Percentiles rank a stretch among this genome's conserved stretches.
phyloP scores from a whole-genome alignment of 2,113 vertebrate species.

The Canis aureus region DNA sequence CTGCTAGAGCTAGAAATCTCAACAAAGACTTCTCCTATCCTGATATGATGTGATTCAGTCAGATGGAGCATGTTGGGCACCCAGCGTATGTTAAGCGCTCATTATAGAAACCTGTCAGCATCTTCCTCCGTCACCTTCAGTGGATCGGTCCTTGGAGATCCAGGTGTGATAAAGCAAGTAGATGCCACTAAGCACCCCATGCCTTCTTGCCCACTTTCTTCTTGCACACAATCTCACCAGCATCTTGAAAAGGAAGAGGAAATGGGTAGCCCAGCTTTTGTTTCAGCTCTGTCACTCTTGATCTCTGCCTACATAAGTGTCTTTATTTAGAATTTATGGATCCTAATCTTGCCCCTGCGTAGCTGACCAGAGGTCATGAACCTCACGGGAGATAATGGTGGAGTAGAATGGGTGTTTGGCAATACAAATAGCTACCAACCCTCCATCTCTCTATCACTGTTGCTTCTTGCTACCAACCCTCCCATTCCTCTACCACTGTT shows the following conservation, averaged over 20 bases:
- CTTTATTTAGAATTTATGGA: neutral
- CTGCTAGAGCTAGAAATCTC: neutral
- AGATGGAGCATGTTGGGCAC: too few species aligned
- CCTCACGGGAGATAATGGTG: neutral
- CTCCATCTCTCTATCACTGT: too few species aligned
- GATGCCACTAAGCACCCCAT: too few species aligned
- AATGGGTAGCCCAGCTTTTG: neutral
- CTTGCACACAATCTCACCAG: rapidly evolving
- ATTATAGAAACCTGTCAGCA: neutral
- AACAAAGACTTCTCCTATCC: neutral
- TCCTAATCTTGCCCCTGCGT: neutral
- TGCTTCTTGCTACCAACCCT: too few species aligned
- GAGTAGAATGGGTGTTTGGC: neutral
- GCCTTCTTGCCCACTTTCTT: too few species aligned
- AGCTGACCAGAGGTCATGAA: neutral
- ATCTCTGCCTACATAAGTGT: neutral
- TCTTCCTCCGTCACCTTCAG: neutral
- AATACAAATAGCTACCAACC: neutral
- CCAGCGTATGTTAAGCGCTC: neutral
- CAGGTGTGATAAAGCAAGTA: neutral
- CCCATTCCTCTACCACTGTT: rapidly evolving
- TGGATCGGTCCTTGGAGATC: too few species aligned
- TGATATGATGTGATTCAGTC: neutral
- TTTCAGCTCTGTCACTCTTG: neutral
- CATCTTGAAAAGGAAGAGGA: neutral